A percentile compares a stretch with the other conserved stretches of the same genome.
Evolutionary conservation across 2,797 vertebrate species (phyloP).

Genomic region (Characodon lateralis): DNA sequence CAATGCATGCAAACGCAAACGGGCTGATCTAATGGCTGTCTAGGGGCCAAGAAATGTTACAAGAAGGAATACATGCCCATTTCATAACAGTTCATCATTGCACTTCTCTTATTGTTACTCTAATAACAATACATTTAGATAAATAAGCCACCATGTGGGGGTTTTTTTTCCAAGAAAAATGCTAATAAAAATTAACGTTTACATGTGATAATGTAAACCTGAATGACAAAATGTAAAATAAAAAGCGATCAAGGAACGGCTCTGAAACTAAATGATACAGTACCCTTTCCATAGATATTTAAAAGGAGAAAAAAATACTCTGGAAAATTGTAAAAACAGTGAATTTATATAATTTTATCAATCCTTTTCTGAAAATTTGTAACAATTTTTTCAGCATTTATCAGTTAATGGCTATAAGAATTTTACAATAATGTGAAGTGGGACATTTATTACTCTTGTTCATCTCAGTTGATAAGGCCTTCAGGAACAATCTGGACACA

Average conservation of each 20-base stretch:
- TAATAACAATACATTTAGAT: background rate
- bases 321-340: slow-evolving; percentile 25
- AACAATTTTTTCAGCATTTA: background rate
- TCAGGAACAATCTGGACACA: background rate
- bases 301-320: slow-evolving; percentile 24
- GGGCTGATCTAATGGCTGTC: background rate
- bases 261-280: background rate
- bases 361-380: too few relatives aligned
- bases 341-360: background rate
- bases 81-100: slow-evolving; percentile 9
- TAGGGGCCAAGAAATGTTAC: background rate
- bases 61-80: slow-evolving; percentile 5
- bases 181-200: background rate
- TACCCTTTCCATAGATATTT: background rate
- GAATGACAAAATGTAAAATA: background rate
- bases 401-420: background rate
- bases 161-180: background rate
- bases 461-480: background rate
- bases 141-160: slow-evolving; percentile 16
- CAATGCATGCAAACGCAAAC: slow-evolving; percentile 22
- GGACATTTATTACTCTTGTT: background rate
- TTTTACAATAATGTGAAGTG: background rate
- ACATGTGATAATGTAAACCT: background rate
- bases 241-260: background rate
- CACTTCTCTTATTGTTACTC: background rate